A percentile compares a stretch with the other conserved stretches of the same genome.
Conservation (phyloP, 2,797 vertebrate species). For the Enteromius viviparus region DNA sequence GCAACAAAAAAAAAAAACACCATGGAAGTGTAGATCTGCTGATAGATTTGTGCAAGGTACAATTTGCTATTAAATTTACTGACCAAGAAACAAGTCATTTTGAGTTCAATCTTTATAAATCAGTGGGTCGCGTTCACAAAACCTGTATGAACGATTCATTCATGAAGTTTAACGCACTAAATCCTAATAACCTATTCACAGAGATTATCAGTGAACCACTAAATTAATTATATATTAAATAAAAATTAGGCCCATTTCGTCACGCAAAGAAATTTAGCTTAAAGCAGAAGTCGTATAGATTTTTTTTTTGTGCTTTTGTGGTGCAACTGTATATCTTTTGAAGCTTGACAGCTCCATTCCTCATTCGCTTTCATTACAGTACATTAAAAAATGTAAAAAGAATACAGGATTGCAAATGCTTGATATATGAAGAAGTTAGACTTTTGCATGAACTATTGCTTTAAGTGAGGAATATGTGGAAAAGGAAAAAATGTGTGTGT, state of each 20-base stretch:
- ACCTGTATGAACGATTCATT: neutral
- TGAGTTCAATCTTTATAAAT: neutral
- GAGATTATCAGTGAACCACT: neutral
- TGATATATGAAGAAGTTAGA: neutral
- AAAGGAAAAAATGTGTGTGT: neutral
- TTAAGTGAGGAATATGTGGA: neutral
- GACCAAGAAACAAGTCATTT: neutral
- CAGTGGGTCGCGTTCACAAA: neutral
- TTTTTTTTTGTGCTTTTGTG: neutral
- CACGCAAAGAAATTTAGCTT: neutral
- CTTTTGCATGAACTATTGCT: constrained; percentile 9
- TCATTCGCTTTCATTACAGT: neutral
- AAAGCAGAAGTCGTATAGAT: neutral
- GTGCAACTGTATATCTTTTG: neutral
- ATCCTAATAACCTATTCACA: neutral
- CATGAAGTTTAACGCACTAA: neutral
- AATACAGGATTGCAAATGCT: neutral
- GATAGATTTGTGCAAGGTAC: neutral
- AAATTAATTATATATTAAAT: neutral
- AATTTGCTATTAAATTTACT: neutral
- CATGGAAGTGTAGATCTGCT: neutral
- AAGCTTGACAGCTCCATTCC: neutral
- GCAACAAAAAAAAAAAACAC: neutral
- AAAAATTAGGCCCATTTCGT: neutral
- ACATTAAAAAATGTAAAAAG: neutral